A percentile compares a stretch with the other conserved stretches of the same genome.
Conservation (phyloP, 2,888 invertebrate genomes). For the Acrobasis suavella region DNA sequence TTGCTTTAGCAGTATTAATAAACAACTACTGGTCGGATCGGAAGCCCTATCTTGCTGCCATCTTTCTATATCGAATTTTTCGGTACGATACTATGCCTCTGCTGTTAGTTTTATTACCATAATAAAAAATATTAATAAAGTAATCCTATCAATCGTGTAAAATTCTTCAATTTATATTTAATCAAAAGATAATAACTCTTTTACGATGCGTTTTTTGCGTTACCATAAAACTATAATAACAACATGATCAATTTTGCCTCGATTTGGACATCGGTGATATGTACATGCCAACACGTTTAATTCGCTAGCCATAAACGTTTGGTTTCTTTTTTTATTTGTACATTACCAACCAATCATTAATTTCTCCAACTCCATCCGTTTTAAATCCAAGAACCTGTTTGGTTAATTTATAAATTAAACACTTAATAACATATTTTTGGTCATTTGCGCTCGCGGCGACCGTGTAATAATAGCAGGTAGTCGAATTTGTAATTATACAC, state of each 20-base stretch:
- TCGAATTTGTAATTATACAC: conserved; percentile 52
- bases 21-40: conserved; percentile 2
- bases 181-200: conserved; percentile 12
- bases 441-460: conserved; percentile 48
- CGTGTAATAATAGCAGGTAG: conserved; percentile 49
- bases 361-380: conserved; percentile 27
- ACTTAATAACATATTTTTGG: conserved; percentile 54
- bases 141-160: background rate
- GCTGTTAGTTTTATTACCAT: too few species aligned
- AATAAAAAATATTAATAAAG: background rate
- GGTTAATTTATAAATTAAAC: conserved; percentile 60
- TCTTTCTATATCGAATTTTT: conserved; percentile 1
- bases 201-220: conserved; percentile 6
- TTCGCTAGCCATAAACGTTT: conserved; percentile 3
- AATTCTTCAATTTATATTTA: too few species aligned
- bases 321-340: conserved; percentile 3
- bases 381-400: conserved; percentile 44
- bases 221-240: conserved; percentile 3
- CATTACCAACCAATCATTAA: conserved; percentile 23
- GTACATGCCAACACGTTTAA: background rate
- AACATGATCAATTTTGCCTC: conserved; percentile 14
- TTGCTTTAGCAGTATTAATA: background rate
- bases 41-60: background rate
- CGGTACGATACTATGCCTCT: too few species aligned
- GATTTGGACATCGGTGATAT: conserved; percentile 7